Evolutionary conservation across 2,113 vertebrate species (phyloP), one percentile per base, ranked within the genome.

Genomic region (Lynx canadensis): DNA sequence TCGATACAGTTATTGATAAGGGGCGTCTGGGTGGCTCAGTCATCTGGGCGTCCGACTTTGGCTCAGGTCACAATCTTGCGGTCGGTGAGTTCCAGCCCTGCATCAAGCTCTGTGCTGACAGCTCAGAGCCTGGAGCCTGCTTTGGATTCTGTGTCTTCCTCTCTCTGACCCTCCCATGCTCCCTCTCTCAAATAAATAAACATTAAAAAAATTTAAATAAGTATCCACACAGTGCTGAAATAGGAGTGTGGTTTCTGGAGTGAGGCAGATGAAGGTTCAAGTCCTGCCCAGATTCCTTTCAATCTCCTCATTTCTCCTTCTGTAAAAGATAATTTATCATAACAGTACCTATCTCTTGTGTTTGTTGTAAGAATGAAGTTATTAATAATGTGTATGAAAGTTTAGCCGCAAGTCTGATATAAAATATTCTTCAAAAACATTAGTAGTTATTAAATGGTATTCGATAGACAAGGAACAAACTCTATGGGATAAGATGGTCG

Each of bases 401-500:
- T 52, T 92, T 52, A 86, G 36, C 4, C n/a, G 13, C 52, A 76
- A 76, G 45, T 41, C 86, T 84, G 21, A 3, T 73, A 36, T 80
- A 92, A 95, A 95, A 57, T 69, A 83, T 33, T 57, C 4, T 55
- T 90, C 45, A 89, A 91, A 96, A 57, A 55, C 27, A 55, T 74
- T 90, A 63, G 71, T n/a, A 74, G 12, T 86, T 93, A 57, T 66
- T 86, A 76, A 94, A 41, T 52, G 73, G 1, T 74, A 76, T 84
- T 86, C 23, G 31, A 12, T 10, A 88, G 76, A 76, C 41, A 55
- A 93, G 87, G 85, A 68, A 79, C 88, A 79, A 57, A 45, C 16
- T 21, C 19, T 18, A n/a, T 45, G 29, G 4, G 8, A 33, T 19
- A 93, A 50, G 36, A 92, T 31, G 23, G 7, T 76, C 86, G 45